These are phyloP conservation scores for Lithophane socia DNA, from an alignment of 2,888 invertebrate species.

Conservation along the genomic window DNA sequence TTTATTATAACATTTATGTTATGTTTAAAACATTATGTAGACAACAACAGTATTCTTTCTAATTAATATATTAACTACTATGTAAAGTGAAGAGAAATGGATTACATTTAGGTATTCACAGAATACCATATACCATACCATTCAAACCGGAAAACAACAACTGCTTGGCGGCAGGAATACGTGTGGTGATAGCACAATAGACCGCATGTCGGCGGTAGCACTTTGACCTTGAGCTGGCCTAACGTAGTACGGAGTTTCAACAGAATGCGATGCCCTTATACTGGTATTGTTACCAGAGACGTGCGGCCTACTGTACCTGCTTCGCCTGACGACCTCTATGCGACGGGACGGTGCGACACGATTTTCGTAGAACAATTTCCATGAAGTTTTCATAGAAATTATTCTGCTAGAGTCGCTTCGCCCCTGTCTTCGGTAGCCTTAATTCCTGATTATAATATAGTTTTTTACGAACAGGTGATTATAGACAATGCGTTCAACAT, in stretches of 20 bases:
- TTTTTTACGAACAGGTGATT: conserved; percentile 84
- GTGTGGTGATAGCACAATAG: neutral
- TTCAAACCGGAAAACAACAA: neutral
- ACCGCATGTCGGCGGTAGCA: neutral
- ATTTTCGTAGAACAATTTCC: too few species aligned
- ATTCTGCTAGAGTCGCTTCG: too few species aligned
- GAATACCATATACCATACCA: neutral
- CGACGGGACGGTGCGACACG: too few species aligned
- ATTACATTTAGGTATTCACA: neutral
- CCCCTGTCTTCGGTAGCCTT: too few species aligned
- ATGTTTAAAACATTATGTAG: neutral
- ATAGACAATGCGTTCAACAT: conserved; percentile 92
- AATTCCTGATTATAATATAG: neutral
- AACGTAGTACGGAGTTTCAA: neutral
- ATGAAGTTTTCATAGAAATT: too few species aligned
- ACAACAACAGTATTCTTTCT: neutral
- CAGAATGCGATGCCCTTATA: neutral
- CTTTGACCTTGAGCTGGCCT: neutral
- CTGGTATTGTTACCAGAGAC: neutral
- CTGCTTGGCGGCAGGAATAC: neutral
- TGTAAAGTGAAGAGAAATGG: neutral
- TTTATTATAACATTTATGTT: too few species aligned
- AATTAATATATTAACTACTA: too few species aligned
- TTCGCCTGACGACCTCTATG: neutral
- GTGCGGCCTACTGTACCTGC: neutral